Percentiles rank a stretch among this genome's conserved stretches.
Conservation (phyloP, 2,888 invertebrate species). For the Phortica magna region DNA sequence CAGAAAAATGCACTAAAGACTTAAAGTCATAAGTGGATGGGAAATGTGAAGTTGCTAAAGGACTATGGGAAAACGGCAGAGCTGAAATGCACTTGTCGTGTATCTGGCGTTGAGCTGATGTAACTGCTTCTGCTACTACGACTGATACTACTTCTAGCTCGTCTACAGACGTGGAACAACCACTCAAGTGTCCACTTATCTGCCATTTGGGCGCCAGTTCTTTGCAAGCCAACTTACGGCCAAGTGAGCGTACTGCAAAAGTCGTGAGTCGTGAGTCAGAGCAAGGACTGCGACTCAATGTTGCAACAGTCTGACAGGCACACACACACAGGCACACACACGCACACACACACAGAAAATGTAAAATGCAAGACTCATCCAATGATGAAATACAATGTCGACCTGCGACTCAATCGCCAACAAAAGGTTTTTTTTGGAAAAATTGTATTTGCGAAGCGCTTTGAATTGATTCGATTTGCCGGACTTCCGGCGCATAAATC, state of each 20-base stretch:
- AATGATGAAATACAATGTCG: no score
- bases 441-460: background rate
- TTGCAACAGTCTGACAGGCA: no score
- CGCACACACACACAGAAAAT: background rate
- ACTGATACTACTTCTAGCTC: background rate
- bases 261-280: background rate
- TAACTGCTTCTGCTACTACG: background rate
- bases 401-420: no score
- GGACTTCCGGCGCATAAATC: constrained; percentile 11
- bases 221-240: background rate
- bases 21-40: constrained; percentile 6
- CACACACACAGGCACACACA: no score
- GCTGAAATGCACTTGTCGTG: constrained; percentile 21
- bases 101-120: background rate
- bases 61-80: background rate
- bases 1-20: constrained; percentile 3
- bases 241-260: background rate
- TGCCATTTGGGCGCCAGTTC: constrained; percentile 13
- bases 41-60: background rate
- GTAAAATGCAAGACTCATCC: no score
- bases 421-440: no score
- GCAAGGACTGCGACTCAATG: background rate
- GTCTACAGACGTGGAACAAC: constrained; percentile 17
- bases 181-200: constrained; percentile 25
- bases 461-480: background rate